Conservation (phyloP, 1,140 invertebrate species). For the Hirudo medicinalis region DNA sequence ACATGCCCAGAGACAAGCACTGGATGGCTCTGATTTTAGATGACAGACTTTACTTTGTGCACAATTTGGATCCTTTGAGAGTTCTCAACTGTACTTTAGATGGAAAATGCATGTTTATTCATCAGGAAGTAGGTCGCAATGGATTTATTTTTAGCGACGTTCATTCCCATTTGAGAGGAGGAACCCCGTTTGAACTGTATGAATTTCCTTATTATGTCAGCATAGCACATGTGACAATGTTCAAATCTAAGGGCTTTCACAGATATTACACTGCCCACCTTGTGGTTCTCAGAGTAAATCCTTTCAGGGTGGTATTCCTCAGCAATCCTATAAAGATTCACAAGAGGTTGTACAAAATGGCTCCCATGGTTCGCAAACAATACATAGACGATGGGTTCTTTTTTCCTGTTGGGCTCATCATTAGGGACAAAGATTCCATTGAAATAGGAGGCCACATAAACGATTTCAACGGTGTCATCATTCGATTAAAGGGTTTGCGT, state of each 20-base stretch:
- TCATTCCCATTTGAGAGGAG: constrained; percentile 24
- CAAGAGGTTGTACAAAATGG: constrained; percentile 19
- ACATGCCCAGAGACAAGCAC: constrained; percentile 27
- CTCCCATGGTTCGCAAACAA: constrained; percentile 22
- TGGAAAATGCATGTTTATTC: constrained; percentile 21
- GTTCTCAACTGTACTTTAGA: constrained; percentile 22
- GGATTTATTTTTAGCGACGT: constrained; percentile 22
- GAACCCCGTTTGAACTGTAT: constrained; percentile 25
- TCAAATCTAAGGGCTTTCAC: constrained; percentile 21
- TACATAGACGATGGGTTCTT: constrained; percentile 27
- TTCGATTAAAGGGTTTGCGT: constrained; percentile 19
- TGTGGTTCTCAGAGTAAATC: constrained; percentile 21
- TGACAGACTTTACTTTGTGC: constrained; percentile 24
- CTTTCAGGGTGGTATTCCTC: constrained; percentile 23
- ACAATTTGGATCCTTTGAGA: constrained; percentile 25
- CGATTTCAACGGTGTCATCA: constrained; percentile 25
- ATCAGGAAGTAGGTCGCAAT: constrained; percentile 20
- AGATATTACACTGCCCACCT: constrained; percentile 25
- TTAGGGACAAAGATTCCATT: constrained; percentile 21
- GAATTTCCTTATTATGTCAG: constrained; percentile 24
- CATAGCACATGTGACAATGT: constrained; percentile 25
- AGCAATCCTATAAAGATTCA: constrained; percentile 24
- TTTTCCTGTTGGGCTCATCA: constrained; percentile 25
- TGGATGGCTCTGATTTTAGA: constrained; percentile 24
- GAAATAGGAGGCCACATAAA: constrained; percentile 26